Percentiles rank a stretch among this genome's conserved stretches.
phyloP scores from a whole-genome alignment of 2,113 vertebrate species.

The Corythornis vintsioides region DNA sequence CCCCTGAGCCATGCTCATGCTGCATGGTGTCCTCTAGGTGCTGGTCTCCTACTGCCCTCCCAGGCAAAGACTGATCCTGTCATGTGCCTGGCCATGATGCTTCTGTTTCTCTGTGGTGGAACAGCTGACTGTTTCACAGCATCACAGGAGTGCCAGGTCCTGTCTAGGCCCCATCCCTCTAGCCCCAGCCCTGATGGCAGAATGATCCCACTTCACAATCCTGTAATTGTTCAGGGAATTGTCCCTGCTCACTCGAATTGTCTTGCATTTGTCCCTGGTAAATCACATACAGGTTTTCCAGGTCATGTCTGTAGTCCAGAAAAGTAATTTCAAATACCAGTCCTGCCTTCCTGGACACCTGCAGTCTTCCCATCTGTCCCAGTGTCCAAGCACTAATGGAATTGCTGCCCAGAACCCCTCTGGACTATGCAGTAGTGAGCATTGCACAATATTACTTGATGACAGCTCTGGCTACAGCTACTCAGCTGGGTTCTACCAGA shows the following conservation, averaged over 20 bases:
- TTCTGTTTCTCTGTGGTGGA: background rate
- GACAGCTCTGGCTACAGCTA: background rate
- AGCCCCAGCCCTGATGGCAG: background rate
- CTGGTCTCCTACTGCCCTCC: background rate
- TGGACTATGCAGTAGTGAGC: rapidly evolving
- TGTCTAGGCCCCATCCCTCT: background rate
- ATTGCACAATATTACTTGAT: background rate
- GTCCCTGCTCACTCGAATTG: rapidly evolving
- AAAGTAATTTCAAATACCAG: background rate
- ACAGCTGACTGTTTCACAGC: background rate
- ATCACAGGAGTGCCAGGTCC: background rate
- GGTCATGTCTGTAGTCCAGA: background rate
- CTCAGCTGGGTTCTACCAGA: background rate
- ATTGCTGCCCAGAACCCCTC: background rate
- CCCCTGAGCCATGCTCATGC: background rate
- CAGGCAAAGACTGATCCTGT: rapidly evolving
- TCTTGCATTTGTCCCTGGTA: background rate
- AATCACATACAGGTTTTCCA: background rate
- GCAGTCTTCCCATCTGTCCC: slow-evolving; percentile 19
- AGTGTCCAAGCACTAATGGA: background rate
- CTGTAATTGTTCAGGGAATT: background rate
- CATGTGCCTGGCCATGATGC: rapidly evolving
- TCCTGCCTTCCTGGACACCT: slow-evolving; percentile 27
- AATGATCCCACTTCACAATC: rapidly evolving
- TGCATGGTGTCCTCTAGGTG: background rate